A percentile compares a stretch with the other conserved stretches of the same genome.
phyloP scores from a whole-genome alignment of 2,797 vertebrate species.

The Alectoris magna region DNA sequence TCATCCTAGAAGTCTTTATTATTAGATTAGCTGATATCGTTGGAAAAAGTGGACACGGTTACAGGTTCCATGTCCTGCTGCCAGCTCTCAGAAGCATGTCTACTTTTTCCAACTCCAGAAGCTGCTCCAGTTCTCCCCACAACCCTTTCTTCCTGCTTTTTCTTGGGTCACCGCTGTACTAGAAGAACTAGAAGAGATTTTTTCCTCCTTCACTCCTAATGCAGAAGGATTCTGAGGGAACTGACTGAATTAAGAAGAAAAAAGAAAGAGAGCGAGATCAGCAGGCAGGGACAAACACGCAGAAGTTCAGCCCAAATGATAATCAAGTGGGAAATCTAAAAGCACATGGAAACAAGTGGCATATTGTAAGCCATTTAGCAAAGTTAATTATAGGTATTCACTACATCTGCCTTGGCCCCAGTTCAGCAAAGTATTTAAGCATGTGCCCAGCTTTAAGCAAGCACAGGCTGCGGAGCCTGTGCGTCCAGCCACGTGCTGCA shows the following conservation, averaged over 20 bases:
- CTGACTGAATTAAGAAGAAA: not conserved
- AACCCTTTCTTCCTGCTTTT: conserved; percentile 3
- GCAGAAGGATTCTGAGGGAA: not conserved
- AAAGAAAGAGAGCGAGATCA: not conserved
- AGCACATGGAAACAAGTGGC: conserved; percentile 39
- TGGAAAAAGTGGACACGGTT: conserved; percentile 61
- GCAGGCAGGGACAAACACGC: not conserved
- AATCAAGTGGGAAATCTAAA: conserved; percentile 50
- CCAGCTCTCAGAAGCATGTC: conserved; percentile 14
- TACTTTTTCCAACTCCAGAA: conserved; percentile 44
- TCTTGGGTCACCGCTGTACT: not conserved
- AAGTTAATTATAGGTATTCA: conserved; percentile 60
- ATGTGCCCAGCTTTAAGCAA: conserved; percentile 34
- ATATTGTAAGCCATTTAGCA: conserved; percentile 54
- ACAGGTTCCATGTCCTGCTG: conserved; percentile 26
- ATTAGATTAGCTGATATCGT: conserved; percentile 58
- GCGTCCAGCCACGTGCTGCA: not conserved
- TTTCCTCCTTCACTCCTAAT: not conserved
- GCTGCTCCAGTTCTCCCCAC: not conserved
- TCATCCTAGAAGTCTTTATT: not conserved
- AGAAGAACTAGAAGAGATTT: not conserved
- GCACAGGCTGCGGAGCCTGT: not conserved
- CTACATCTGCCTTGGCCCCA: conserved; percentile 44
- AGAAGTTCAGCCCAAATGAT: not conserved
- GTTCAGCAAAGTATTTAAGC: conserved; percentile 40